These are phyloP conservation scores for Prunella fulvescens DNA, from an alignment of 2,113 vertebrate genomes.

Conservation along the genomic window DNA sequence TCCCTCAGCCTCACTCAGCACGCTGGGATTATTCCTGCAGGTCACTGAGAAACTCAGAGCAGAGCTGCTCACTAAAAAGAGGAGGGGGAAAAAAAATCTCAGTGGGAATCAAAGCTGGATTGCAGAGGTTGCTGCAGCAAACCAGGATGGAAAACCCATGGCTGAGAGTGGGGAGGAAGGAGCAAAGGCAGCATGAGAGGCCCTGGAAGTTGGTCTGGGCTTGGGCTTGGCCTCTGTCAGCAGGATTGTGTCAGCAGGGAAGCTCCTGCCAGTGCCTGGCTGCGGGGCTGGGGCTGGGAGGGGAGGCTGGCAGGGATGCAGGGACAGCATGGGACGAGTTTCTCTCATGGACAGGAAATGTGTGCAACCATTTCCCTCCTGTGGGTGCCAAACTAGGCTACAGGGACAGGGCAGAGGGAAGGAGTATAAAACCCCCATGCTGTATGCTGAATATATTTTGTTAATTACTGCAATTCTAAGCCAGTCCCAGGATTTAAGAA, in stretches of 20 bases:
- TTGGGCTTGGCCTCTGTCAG: background rate
- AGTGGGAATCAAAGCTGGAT: background rate
- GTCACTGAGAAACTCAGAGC: background rate
- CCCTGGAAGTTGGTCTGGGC: background rate
- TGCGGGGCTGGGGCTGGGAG: background rate
- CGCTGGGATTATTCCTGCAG: background rate
- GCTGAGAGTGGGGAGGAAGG: background rate
- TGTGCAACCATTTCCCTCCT: background rate
- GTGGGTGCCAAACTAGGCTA: background rate
- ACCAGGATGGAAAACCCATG: background rate
- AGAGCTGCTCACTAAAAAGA: background rate
- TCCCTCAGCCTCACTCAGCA: background rate
- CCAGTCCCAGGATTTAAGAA: background rate
- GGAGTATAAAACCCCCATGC: fast-evolving
- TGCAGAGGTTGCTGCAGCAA: background rate
- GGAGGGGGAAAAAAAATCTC: background rate
- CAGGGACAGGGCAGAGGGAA: background rate
- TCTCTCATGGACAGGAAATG: background rate
- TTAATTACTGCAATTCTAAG: background rate
- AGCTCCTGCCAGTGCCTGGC: background rate
- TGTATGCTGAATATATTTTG: background rate
- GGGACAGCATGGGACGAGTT: background rate
- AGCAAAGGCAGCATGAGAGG: background rate
- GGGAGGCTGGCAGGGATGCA: background rate
- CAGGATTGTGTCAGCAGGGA: background rate